These are phyloP conservation scores for Patella depressa DNA, from an alignment of 2,888 invertebrate species.

Conservation along the genomic window DNA sequence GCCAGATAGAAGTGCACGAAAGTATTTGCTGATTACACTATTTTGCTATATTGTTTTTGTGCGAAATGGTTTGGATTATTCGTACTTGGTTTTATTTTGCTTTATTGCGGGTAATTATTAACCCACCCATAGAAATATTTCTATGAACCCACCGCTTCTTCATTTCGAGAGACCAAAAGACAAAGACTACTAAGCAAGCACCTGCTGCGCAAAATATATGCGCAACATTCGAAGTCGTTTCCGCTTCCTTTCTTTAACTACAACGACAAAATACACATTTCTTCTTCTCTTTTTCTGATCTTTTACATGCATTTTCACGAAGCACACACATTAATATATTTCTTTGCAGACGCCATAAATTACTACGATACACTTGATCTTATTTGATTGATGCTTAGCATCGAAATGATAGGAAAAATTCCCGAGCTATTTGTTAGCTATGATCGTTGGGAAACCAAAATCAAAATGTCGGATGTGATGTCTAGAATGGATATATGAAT, in stretches of 20 bases:
- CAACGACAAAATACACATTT: background rate
- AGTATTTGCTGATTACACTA: no score
- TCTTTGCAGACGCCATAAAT: background rate
- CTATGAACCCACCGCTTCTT: no score
- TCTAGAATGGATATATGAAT: conserved; percentile 39
- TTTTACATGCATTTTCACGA: background rate
- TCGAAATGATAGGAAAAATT: conserved; percentile 13
- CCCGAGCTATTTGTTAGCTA: background rate
- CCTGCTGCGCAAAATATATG: background rate
- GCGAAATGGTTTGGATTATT: no score
- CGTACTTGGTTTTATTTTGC: no score
- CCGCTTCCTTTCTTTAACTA: background rate
- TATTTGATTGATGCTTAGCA: conserved; percentile 40
- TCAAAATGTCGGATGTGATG: conserved; percentile 35
- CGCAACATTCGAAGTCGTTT: background rate
- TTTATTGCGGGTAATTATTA: no score
- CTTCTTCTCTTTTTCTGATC: background rate
- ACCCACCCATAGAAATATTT: no score
- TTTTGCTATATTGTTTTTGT: no score
- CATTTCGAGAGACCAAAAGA: no score
- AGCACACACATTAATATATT: background rate
- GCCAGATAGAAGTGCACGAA: no score
- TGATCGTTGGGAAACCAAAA: background rate
- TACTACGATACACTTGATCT: conserved; percentile 34
- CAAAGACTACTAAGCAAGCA: background rate